Percentiles rank a stretch among this genome's conserved stretches.
These are phyloP conservation scores for Riptortus pedestris DNA, from an alignment of 1,140 invertebrate species.

Conservation along the genomic window DNA sequence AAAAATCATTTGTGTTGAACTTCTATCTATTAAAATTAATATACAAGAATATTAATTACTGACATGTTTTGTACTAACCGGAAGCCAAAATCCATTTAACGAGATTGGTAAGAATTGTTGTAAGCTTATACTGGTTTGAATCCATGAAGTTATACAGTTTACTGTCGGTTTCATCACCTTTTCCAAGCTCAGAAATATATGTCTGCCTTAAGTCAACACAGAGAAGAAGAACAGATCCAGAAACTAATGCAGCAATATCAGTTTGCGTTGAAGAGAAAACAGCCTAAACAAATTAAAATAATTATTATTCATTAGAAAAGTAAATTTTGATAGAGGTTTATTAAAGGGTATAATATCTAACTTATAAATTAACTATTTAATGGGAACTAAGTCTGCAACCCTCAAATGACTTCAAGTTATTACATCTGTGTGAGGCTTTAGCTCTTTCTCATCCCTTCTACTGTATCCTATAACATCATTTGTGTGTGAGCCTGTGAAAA, in stretches of 20 bases:
- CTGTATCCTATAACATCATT: too few relatives aligned
- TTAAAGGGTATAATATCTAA: not conserved
- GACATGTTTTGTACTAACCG: constrained; percentile 35
- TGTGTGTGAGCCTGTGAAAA: too few relatives aligned
- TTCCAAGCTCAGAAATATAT: constrained; percentile 42
- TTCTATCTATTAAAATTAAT: too few relatives aligned
- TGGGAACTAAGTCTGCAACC: too few relatives aligned
- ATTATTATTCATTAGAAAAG: constrained; percentile 21
- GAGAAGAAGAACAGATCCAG: constrained; percentile 55
- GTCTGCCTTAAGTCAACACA: constrained; percentile 58
- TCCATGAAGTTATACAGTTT: constrained; percentile 31
- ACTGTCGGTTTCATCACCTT: constrained; percentile 30
- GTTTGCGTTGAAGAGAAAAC: constrained; percentile 33
- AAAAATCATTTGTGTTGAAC: too few relatives aligned
- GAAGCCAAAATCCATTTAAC: constrained; percentile 43
- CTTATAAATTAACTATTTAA: too few relatives aligned
- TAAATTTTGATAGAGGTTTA: too few relatives aligned
- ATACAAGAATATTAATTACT: too few relatives aligned
- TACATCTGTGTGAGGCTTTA: too few relatives aligned
- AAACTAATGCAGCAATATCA: constrained; percentile 55
- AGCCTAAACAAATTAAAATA: constrained; percentile 14
- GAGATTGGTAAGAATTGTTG: constrained; percentile 42
- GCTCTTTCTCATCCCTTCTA: too few relatives aligned
- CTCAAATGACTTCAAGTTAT: too few relatives aligned
- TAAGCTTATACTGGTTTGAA: constrained; percentile 37